phyloP scores from a whole-genome alignment of 1,140 invertebrate genomes.

The Brachystomella parvula region DNA sequence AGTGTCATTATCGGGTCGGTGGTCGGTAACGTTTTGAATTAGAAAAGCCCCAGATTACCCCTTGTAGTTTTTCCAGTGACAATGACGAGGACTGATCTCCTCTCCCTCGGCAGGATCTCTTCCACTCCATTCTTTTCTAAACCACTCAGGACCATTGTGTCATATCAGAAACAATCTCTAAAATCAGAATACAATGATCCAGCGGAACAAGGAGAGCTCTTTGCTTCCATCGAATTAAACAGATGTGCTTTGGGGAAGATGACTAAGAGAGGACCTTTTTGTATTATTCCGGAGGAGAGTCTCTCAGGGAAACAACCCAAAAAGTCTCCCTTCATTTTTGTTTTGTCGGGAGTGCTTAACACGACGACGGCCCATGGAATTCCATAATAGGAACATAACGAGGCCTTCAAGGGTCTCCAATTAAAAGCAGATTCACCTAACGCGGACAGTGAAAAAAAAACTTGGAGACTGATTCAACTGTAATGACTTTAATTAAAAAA shows the following conservation, averaged over 20 bases:
- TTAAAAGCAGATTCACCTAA: neutral
- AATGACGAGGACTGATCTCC: too few relatives aligned
- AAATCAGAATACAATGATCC: neutral
- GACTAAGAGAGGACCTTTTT: neutral
- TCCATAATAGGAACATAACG: neutral
- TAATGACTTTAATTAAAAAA: neutral
- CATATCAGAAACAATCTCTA: too few relatives aligned
- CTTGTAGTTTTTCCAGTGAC: too few relatives aligned
- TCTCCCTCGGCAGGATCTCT: neutral
- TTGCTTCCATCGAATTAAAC: neutral
- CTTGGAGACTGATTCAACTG: neutral
- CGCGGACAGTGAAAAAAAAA: neutral
- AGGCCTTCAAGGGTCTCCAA: neutral
- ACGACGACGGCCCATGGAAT: neutral
- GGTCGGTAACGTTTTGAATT: too few relatives aligned
- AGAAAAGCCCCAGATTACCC: too few relatives aligned
- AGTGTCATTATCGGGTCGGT: too few relatives aligned
- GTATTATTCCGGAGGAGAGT: neutral
- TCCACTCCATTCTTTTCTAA: neutral
- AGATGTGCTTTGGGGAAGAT: neutral
- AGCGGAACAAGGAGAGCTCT: too few relatives aligned
- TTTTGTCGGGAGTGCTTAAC: too few relatives aligned
- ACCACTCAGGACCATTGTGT: neutral
- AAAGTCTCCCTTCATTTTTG: neutral
- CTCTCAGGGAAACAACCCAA: neutral